Evolutionary conservation across 2,888 invertebrate genomes (phyloP).

Genomic region (Encarsia formosa): DNA sequence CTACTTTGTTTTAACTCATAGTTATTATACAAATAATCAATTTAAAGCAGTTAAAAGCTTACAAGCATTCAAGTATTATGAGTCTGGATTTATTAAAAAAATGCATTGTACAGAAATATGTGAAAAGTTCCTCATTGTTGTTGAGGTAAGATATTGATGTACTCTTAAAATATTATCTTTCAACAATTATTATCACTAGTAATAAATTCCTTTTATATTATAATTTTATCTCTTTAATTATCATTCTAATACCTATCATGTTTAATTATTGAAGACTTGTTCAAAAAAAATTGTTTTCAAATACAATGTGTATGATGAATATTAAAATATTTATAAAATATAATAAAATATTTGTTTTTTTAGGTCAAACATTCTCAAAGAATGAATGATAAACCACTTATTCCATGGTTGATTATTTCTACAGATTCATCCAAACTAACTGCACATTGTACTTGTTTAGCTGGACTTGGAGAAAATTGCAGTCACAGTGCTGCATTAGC

Average conservation of each 20-base stretch:
- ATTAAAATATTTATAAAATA: background rate
- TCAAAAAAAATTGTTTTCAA: background rate
- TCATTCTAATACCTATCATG: no score
- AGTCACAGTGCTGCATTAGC: conserved; percentile 3
- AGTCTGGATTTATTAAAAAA: background rate
- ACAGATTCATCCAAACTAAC: background rate
- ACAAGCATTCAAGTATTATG: background rate
- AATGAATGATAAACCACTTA: background rate
- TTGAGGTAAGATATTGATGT: no score
- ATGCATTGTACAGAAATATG: background rate
- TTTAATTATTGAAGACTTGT: no score
- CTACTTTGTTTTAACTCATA: background rate
- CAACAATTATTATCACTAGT: no score
- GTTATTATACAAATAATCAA: background rate
- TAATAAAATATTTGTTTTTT: background rate
- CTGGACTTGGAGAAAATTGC: background rate
- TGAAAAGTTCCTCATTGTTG: background rate
- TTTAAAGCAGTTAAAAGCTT: background rate
- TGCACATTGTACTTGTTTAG: conserved; percentile 3
- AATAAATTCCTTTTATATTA: no score
- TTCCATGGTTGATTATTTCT: background rate
- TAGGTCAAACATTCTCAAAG: conserved; percentile 6
- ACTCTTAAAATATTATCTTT: no score
- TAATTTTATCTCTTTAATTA: no score
- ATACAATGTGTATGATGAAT: background rate